These are phyloP conservation scores for Vidua chalybeata DNA, from an alignment of 2,113 vertebrate species.

Conservation along the genomic window DNA sequence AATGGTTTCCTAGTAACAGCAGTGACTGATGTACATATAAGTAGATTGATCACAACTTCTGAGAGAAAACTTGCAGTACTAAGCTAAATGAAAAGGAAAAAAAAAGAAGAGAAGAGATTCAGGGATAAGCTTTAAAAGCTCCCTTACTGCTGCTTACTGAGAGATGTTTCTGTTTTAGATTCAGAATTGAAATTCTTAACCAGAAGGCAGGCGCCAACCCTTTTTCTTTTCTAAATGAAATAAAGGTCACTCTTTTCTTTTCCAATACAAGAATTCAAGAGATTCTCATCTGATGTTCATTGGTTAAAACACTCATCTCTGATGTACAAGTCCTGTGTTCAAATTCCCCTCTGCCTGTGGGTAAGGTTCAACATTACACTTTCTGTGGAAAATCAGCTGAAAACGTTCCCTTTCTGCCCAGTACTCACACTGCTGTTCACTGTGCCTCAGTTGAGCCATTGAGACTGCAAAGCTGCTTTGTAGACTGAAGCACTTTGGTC, in stretches of 20 bases:
- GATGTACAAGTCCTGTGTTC: not conserved
- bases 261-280: not conserved
- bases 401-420: not conserved
- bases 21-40: slow-evolving; percentile 32
- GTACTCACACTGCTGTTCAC: not conserved
- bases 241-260: not conserved
- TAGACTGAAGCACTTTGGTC: not conserved
- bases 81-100: not conserved
- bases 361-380: not conserved
- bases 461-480: not conserved
- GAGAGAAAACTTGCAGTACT: slow-evolving; percentile 20
- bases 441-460: not conserved
- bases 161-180: not conserved
- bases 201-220: not conserved
- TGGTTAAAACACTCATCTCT: not conserved
- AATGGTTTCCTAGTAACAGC: slow-evolving; percentile 54
- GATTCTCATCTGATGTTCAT: not conserved
- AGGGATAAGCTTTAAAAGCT: not conserved
- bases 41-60: slow-evolving; percentile 42
- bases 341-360: not conserved
- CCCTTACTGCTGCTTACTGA: not conserved
- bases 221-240: not conserved
- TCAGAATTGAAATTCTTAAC: slow-evolving; percentile 14
- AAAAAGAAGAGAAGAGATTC: not conserved
- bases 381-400: not conserved